These are phyloP conservation scores for Eubasilissa splendida DNA, from an alignment of 2,888 invertebrate genomes.

Conservation along the genomic window DNA sequence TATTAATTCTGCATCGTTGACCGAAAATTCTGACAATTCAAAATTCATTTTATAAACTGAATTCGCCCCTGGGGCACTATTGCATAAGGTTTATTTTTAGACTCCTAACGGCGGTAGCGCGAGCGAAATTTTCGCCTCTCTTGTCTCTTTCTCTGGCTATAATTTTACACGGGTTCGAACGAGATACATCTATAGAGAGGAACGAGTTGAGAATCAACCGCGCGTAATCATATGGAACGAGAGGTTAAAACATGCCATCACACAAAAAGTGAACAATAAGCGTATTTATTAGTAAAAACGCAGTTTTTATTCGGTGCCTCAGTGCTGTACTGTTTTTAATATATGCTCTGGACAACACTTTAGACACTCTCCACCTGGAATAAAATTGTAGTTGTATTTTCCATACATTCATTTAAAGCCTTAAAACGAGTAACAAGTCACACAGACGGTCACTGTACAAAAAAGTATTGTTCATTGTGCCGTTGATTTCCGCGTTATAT, in stretches of 20 bases:
- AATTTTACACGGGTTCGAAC: neutral
- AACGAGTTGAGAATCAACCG: slow-evolving; percentile 10
- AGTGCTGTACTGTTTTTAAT: neutral
- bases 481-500: neutral
- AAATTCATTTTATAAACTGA: no score
- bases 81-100: slow-evolving; percentile 33
- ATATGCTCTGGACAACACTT: neutral
- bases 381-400: neutral
- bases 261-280: neutral
- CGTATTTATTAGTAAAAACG: neutral
- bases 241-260: neutral
- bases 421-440: no score
- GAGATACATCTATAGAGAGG: slow-evolving; percentile 5
- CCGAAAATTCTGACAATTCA: no score
- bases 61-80: slow-evolving; percentile 11
- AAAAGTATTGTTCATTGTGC: neutral
- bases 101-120: slow-evolving; percentile 23
- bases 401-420: neutral
- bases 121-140: slow-evolving; percentile 21
- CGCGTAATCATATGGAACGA: neutral
- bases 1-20: no score
- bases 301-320: neutral
- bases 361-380: slow-evolving; percentile 6
- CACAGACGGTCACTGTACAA: neutral
- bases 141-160: slow-evolving; percentile 22